Evolutionary conservation across 2,888 invertebrate species (phyloP), one percentile per base, ranked within the genome.

Genomic region (Napeogenes inachia): DNA sequence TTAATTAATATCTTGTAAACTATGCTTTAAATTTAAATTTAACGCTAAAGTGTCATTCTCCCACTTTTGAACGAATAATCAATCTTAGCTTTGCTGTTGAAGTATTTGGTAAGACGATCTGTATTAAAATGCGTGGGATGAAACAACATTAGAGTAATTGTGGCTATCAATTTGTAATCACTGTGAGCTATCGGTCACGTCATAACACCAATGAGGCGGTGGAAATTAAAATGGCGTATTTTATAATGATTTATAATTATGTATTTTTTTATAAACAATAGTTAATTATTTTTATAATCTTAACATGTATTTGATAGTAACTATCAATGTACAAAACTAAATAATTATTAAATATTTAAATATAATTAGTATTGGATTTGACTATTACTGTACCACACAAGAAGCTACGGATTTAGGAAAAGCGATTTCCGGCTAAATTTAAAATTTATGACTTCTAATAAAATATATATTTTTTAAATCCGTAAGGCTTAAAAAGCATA

Each of bases 21-120:
- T 30, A 50, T 30, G 42, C 21, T 50, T 50, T 21, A 10, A 50
- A 21, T 50, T 5, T 5, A 21, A 50, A 50, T 13, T 50, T 50
- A 21, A 50, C 75, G 80, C 80, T 76, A 73, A 73, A 76, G 79
- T 79, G 79, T 75, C 76, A 79, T 77, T 77, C 75, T 50, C 50
- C 12, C 30, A 50, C 30, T 50, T 42, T 50, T 21, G 10, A 50
- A 50, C 10, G 10, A 50, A 30, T 30, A 50, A 50, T 50, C 50
- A 50, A 79, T 76, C 57, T 45, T 66, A 33, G 30, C 21, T 50
- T 30, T 50, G 12, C 30, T 30, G 30, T 50, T 50, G 30, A 30
- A 30, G 60, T 54, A 45, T 63, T 63, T 63, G 60, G 60, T 63
- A 45, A 60, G 60, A 54, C 60, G 57, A 60, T 63, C 57, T 32